These are phyloP conservation scores for Eupithecia vulgata DNA, from an alignment of 2,888 invertebrate species.

Conservation along the genomic window DNA sequence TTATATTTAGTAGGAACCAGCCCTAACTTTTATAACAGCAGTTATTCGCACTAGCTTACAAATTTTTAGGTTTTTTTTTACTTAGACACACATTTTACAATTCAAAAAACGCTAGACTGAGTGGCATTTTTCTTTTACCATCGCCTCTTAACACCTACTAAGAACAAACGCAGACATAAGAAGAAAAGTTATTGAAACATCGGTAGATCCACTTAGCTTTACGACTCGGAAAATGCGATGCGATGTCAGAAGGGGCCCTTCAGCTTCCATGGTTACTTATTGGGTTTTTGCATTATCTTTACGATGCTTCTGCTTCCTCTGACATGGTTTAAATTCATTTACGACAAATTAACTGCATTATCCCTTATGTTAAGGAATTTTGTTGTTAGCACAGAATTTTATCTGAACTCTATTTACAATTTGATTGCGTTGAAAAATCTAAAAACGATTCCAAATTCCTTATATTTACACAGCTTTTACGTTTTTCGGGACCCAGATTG, in stretches of 20 bases:
- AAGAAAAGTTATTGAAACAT: slow-evolving; percentile 74
- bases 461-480: too few species aligned
- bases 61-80: neutral
- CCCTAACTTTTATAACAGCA: neutral
- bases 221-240: slow-evolving; percentile 77
- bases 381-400: too few species aligned
- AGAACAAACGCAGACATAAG: slow-evolving; percentile 49
- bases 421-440: too few species aligned
- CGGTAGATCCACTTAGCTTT: slow-evolving; percentile 79
- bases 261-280: slow-evolving; percentile 47
- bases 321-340: slow-evolving; percentile 18
- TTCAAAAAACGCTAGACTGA: too few species aligned
- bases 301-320: slow-evolving; percentile 26
- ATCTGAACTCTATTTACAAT: too few species aligned
- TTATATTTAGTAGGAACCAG: neutral
- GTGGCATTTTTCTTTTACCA: too few species aligned
- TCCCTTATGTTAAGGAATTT: too few species aligned
- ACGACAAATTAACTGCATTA: too few species aligned
- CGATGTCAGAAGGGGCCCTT: slow-evolving; percentile 46
- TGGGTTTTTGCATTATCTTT: slow-evolving; percentile 36
- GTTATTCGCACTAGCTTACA: neutral
- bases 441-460: too few species aligned
- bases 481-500: too few species aligned
- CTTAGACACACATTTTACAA: neutral
- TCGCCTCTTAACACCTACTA: slow-evolving; percentile 47